Evolutionary conservation across 2,797 vertebrate species (phyloP), one percentile per base, ranked within the genome.

Genomic region (Gymnodraco acuticeps): DNA sequence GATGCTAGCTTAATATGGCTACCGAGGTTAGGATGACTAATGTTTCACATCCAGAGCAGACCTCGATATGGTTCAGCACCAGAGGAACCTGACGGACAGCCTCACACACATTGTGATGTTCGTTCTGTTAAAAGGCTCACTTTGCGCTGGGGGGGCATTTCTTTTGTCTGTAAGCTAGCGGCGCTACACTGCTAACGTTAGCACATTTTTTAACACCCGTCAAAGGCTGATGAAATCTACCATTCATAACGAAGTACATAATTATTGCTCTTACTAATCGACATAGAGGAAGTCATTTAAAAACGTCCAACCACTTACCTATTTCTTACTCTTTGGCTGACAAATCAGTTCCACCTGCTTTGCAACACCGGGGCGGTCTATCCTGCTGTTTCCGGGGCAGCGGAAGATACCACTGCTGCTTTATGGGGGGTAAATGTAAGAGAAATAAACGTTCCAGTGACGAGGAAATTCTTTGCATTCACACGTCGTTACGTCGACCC

Each of bases 101-200:
- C 31, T 5, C 41, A 55, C 3, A 5, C 0, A 38, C 16, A 11
- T 1, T 31, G 7, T 5, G 33, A 38, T 45, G 0, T 16, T 42
- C 0, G 23, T 10, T 14, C 0, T 53, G 47, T 1, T 3, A 2
- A 38, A 38, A 2, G 15, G 2, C 2, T 10, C 33, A 19, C 10
- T 48, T 3, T 17, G 10, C 9, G 12, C 20, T 46, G 15, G 19
- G 13, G 5, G 5, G 20, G 46, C 17, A n/a, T 60, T 45, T 74
- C 86, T 89, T 87, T 90, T 89, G 88, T 88, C 73, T 81, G 78
- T 19, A 54, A 65, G 74, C 67, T 76, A 72, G 66, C 72, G 52
- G 16, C 41, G 42, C 20, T 6, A 52, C 56, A 41, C 17, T 38
- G 75, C 70, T 86, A 82, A 75, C 72, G 61, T 52, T 58, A 59